Evolutionary conservation across 2,888 invertebrate genomes (phyloP), one percentile per base, ranked within the genome.

Genomic region (Tipula lateralis): DNA sequence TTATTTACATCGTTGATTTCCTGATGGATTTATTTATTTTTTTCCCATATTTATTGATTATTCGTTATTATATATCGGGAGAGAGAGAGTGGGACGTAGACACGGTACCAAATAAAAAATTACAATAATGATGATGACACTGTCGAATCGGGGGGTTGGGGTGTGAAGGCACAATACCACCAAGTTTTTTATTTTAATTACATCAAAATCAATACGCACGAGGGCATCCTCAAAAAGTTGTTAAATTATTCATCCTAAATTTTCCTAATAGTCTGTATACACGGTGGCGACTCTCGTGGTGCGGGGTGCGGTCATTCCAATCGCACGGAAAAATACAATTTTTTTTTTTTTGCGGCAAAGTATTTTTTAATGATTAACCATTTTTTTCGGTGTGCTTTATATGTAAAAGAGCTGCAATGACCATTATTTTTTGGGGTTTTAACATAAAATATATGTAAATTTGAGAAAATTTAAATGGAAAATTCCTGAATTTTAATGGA

Each of bases 1-100:
- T 66, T 66, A 66, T 66, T 66, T 66, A 66, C 66, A 66, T 66
- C 66, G 66, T 66, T 66, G 66, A 66, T 66, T 66, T 66, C 9
- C 24, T 66, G 66, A 66, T 66, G 66, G 66, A 66, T 66, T 66
- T 66, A 66, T 66, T 24, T 9, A 19, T 9, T 24, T 66, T 66
- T 66, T 39, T 39, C 13, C 9, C 39, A 39, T 44, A 7, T 44
- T 50, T 50, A 50, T 66, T 24, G 66, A 24, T 66, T 66, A 66
- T 66, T 66, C 24, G 12, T 36, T 36, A 9, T 36, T n/a, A n/a
- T n/a, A n/a, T n/a, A n/a, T n/a, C n/a, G n/a, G n/a, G n/a, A n/a
- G n/a, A n/a, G n/a, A n/a, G n/a, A n/a, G n/a, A n/a, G n/a, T n/a
- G n/a, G n/a, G n/a, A n/a, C n/a, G n/a, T n/a, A 36, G 12, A 36